phyloP scores from a whole-genome alignment of 2,888 invertebrate species.

The Siphlonurus alternatus region DNA sequence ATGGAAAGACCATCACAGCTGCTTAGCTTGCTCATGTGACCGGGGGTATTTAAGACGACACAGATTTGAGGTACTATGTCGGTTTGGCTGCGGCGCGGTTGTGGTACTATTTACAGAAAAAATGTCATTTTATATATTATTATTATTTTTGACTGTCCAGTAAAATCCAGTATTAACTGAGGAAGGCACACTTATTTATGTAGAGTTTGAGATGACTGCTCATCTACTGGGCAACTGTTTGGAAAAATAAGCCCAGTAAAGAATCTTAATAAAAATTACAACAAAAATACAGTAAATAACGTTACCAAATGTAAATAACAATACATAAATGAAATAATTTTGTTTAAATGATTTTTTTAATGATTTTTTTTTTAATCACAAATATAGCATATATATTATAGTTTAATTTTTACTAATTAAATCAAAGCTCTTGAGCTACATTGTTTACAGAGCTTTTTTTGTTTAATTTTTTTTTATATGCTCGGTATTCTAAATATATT shows the following conservation, averaged over 20 bases:
- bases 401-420: no score
- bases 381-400: neutral
- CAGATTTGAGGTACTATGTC: neutral
- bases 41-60: neutral
- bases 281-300: no score
- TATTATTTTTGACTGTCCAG: neutral
- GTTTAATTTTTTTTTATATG: neutral
- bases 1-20: neutral
- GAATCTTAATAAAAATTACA: neutral
- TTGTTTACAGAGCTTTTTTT: neutral
- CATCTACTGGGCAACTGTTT: neutral
- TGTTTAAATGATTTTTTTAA: neutral
- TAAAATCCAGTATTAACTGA: neutral
- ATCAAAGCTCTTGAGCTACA: neutral
- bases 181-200: neutral
- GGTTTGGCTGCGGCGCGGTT: neutral
- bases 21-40: neutral
- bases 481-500: no score
- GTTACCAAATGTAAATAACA: no score
- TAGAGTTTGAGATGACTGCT: neutral
- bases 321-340: neutral
- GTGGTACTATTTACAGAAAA: neutral
- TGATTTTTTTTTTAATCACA: neutral
- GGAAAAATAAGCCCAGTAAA: neutral
- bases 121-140: neutral